Percentiles rank a stretch among this genome's conserved stretches.
phyloP scores from a whole-genome alignment of 1,140 invertebrate species.

The Drosophila subobscura region DNA sequence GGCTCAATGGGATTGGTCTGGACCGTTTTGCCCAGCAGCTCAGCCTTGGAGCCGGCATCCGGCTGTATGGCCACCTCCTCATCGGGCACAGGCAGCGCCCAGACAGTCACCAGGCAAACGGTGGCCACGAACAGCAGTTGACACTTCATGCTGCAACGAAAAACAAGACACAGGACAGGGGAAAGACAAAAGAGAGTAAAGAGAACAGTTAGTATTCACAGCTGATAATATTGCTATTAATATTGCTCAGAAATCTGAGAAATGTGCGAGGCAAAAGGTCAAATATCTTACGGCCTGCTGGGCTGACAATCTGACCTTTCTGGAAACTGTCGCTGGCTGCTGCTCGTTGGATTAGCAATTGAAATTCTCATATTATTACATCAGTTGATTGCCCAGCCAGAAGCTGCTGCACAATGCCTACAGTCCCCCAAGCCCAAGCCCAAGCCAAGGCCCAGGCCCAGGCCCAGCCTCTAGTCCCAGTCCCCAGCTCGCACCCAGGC shows the following conservation, averaged over 20 bases:
- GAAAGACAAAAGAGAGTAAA: not conserved
- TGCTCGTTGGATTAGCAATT: slow-evolving; percentile 8
- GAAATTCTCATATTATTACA: slow-evolving; percentile 23
- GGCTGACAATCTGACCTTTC: not conserved
- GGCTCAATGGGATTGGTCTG: slow-evolving; percentile 50
- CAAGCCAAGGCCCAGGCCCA: too few relatives aligned
- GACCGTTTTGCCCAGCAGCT: slow-evolving; percentile 42
- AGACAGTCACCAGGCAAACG: slow-evolving; percentile 57
- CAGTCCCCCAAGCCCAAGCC: too few relatives aligned
- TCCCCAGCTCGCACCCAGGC: not conserved
- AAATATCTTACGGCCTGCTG: slow-evolving; percentile 1
- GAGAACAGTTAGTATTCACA: too few relatives aligned
- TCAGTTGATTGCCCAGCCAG: slow-evolving; percentile 18
- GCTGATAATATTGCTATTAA: too few relatives aligned
- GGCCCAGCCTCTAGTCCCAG: too few relatives aligned
- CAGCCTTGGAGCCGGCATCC: slow-evolving; percentile 44
- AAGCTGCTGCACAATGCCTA: slow-evolving; percentile 5
- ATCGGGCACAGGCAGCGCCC: slow-evolving; percentile 60
- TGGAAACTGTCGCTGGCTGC: too few relatives aligned
- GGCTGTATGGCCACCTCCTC: slow-evolving; percentile 68
- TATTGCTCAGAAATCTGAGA: not conserved
- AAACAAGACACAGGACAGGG: not conserved
- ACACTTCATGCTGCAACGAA: slow-evolving; percentile 58
- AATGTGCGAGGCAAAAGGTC: slow-evolving; percentile 8
- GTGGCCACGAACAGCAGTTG: slow-evolving; percentile 66